phyloP scores from a whole-genome alignment of 2,113 vertebrate genomes.

The Microcebus griseorufus region DNA sequence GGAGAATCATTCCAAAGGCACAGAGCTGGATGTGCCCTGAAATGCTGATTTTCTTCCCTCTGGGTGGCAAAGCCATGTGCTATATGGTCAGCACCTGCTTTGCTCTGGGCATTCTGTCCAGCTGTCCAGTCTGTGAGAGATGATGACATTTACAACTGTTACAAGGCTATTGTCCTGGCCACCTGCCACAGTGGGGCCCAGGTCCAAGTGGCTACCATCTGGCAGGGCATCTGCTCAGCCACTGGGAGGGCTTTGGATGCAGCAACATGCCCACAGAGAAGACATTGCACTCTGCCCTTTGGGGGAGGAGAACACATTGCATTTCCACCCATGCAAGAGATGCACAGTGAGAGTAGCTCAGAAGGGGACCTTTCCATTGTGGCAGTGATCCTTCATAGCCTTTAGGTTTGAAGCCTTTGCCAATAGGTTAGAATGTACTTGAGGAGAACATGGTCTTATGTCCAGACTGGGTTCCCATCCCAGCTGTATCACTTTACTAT shows the following conservation, averaged over 20 bases:
- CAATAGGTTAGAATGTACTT: neutral
- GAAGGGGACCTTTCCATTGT: neutral
- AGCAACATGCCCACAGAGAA: slow-evolving; percentile 57
- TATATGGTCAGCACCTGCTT: slow-evolving; percentile 57
- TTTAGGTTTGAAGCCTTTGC: neutral
- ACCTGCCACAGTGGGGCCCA: slow-evolving; percentile 50
- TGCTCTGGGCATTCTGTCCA: slow-evolving; percentile 60
- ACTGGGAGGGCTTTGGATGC: slow-evolving; percentile 8
- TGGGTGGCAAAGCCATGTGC: slow-evolving; percentile 39
- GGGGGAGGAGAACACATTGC: neutral
- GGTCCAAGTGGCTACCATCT: slow-evolving; percentile 78
- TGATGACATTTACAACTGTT: slow-evolving; percentile 80
- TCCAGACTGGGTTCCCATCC: neutral
- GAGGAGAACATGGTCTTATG: neutral
- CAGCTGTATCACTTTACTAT: neutral
- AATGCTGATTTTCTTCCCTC: neutral
- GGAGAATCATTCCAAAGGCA: neutral
- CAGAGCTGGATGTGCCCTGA: neutral
- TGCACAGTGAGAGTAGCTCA: neutral
- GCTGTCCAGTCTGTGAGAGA: slow-evolving; percentile 70
- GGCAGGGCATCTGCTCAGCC: slow-evolving; percentile 73
- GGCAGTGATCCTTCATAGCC: neutral
- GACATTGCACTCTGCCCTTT: slow-evolving; percentile 60
- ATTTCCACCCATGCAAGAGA: neutral
- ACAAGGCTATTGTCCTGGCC: slow-evolving; percentile 67